Percentiles rank a stretch among this genome's conserved stretches.
These are phyloP conservation scores for Nephrotoma appendiculata DNA, from an alignment of 2,888 invertebrate species.

Conservation along the genomic window DNA sequence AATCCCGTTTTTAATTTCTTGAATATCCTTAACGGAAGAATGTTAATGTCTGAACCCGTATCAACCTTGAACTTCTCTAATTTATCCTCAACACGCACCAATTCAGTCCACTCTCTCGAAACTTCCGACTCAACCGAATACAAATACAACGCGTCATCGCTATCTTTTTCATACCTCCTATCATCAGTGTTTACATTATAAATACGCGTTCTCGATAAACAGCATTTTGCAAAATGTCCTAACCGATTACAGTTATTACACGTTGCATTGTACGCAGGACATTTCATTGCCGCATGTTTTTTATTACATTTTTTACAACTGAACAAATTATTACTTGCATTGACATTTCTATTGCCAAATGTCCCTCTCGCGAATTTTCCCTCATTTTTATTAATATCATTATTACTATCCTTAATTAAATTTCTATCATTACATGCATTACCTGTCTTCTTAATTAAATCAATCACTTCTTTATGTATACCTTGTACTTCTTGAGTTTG, in stretches of 20 bases:
- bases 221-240: neutral
- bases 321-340: neutral
- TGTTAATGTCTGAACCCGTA: neutral
- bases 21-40: neutral
- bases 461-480: neutral
- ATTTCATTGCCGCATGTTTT: neutral
- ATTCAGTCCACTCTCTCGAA: neutral
- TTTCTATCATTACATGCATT: neutral
- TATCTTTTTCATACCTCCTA: neutral
- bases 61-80: neutral
- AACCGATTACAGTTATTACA: neutral
- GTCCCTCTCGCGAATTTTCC: neutral
- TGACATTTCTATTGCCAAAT: neutral
- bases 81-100: neutral
- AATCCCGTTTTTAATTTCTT: neutral
- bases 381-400: neutral
- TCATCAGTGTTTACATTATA: neutral
- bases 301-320: neutral
- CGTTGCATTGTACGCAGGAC: neutral
- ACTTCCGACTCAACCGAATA: neutral
- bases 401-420: neutral
- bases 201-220: neutral
- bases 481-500: neutral
- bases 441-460: neutral
- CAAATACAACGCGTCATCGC: neutral